Evolutionary conservation across 2,797 vertebrate genomes (phyloP).

Genomic region (Fistularia tabacaria): DNA sequence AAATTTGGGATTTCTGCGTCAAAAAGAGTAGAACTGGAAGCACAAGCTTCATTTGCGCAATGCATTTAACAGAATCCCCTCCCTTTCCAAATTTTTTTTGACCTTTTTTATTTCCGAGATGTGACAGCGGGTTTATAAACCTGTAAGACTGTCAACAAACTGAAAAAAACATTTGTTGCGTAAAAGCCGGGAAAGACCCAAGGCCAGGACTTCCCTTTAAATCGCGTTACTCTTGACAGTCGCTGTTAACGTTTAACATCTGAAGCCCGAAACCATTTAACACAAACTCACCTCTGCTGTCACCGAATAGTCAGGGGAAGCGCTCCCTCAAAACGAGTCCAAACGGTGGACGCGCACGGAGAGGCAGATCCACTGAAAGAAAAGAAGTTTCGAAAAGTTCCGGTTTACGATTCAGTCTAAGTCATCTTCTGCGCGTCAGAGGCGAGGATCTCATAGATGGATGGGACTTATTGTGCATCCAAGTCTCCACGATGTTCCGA

Average conservation of each 20-base stretch:
- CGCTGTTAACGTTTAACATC: background rate
- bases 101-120: too few species aligned
- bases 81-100: too few species aligned
- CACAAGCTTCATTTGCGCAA: too few species aligned
- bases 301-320: slow-evolving; percentile 49
- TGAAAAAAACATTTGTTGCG: too few species aligned
- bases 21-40: too few species aligned
- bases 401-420: slow-evolving; percentile 32
- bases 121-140: too few species aligned
- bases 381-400: background rate
- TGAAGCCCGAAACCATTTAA: background rate
- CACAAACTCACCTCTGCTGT: slow-evolving; percentile 70
- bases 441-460: slow-evolving; percentile 8
- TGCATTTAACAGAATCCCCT: too few species aligned
- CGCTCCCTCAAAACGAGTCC: slow-evolving; percentile 37
- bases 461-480: slow-evolving; percentile 38
- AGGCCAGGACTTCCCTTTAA: too few species aligned
- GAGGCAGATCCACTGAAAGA: background rate
- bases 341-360: slow-evolving; percentile 12
- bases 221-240: too few species aligned
- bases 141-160: too few species aligned
- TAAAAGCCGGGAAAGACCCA: too few species aligned
- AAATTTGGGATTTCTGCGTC: too few species aligned
- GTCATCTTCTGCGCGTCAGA: slow-evolving; percentile 52
- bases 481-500: slow-evolving; percentile 45